phyloP scores from a whole-genome alignment of 92 coral and sea anemone genomes.

The Scolanthus callimorphus region DNA sequence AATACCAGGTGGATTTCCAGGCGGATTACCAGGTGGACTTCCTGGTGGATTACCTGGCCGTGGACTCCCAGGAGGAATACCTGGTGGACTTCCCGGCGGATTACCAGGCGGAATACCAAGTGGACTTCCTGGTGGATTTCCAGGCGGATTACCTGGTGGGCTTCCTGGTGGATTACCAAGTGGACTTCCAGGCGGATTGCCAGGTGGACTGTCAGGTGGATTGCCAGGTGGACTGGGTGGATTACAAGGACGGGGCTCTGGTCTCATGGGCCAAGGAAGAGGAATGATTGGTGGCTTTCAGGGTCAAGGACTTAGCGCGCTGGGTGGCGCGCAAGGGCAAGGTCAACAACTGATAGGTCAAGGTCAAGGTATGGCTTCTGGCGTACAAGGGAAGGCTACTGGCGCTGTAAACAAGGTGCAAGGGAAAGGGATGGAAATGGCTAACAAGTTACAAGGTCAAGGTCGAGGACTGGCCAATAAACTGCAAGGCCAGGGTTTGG shows the following conservation, averaged over 20 bases:
- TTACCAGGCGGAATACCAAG: constrained; percentile 30
- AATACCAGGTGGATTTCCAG: constrained; percentile 40
- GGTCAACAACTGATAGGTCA: constrained; percentile 61
- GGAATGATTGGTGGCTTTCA: constrained; percentile 48
- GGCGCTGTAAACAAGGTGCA: constrained; percentile 54
- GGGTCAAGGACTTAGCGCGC: constrained; percentile 72
- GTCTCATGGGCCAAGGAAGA: constrained; percentile 65
- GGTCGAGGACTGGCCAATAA: constrained; percentile 59
- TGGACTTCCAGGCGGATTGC: constrained; percentile 55
- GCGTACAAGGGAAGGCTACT: constrained; percentile 62
- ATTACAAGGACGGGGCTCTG: constrained; percentile 28
- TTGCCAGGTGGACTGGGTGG: constrained; percentile 44
- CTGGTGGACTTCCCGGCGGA: constrained; percentile 4
- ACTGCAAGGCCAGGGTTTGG: constrained; percentile 70
- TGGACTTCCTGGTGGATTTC: constrained; percentile 43
- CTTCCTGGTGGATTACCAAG: constrained; percentile 13
- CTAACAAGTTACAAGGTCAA: constrained; percentile 43
- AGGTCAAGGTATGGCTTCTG: constrained; percentile 41
- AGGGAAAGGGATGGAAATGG: constrained; percentile 58
- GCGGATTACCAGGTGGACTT: constrained; percentile 43
- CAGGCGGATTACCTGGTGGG: constrained; percentile 24
- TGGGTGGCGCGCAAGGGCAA: constrained; percentile 57
- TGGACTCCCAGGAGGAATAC: constrained; percentile 39
- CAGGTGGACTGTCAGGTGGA: constrained; percentile 45
- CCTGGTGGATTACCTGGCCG: constrained; percentile 37